Base-by-base conservation (phyloP, 2,888 invertebrate genomes). In the Himalopsyche anomala region DNA sequence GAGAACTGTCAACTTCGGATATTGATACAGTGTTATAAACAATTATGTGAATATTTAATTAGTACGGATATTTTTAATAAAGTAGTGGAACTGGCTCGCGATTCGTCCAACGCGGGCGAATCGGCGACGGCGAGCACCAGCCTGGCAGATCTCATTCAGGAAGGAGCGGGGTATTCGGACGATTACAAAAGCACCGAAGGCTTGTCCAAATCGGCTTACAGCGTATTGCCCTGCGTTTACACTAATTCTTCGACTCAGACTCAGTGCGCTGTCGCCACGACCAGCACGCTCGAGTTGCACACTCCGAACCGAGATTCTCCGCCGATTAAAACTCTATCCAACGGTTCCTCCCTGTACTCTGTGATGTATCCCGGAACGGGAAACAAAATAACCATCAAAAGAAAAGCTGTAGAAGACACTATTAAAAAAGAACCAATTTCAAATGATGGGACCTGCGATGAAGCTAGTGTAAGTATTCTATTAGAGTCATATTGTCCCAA, bases 21-120 rank as follows among this genome's bases (percentile, higher is more conserved):
- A 89, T 93, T 98, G 79, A 92, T 98, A 86, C 96, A 97, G 91
- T 98, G 98, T 92, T 98, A 98, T 91, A 97, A 97, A 91, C 96
- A 97, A 90, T 93, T 98, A 88, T 98, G 98, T 92, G 95, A 96
- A 90, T 97, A 97, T 91, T 94, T 98, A 90, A 95, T 95, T 89
- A 95, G 94, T 86, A 96, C 96, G 3, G 94, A 95, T 69, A 94
- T 97, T 87, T 97, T 96, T 91, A 94, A 94, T 90, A 94, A 92
- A 88, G 91, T 95, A 88, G 91, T 93, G 88, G 92, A 94, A 88
- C 93, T 94, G 90, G 93, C 94, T 86, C 92, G 93, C 89, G 92
- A 92, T 90, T 92, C 91, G 89, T 79, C 55, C 89, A 93, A 92
- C 85, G 92, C 92, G 83, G 94, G 92, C 89, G 94, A 92, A 89